Conservation (phyloP, 2,113 vertebrate genomes). For the Apodemus speciosus region DNA sequence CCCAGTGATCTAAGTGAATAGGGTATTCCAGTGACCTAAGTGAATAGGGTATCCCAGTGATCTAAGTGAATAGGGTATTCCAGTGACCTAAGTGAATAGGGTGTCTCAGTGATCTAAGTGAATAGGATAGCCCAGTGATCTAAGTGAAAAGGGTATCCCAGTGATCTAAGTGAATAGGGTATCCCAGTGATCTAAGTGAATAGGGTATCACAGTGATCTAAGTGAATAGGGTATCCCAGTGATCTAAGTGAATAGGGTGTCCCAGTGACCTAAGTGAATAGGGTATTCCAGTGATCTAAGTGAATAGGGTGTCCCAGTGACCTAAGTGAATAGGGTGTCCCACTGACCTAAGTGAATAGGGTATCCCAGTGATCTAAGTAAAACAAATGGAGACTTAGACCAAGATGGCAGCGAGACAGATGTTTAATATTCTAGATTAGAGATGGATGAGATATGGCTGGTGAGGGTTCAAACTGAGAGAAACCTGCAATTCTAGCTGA, state of each 20-base stretch:
- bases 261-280: too few species aligned
- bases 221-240: not conserved
- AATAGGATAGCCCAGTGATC: slow-evolving; percentile 7
- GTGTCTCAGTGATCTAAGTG: slow-evolving; percentile 15
- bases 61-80: too few species aligned
- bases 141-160: not conserved
- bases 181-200: slow-evolving; percentile 25
- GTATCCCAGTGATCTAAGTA: slow-evolving; percentile 10
- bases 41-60: slow-evolving; percentile 14
- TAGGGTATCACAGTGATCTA: slow-evolving; percentile 20
- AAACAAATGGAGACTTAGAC: not conserved
- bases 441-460: not conserved
- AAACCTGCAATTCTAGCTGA: not conserved
- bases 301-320: slow-evolving; percentile 12
- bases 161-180: not conserved
- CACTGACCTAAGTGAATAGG: too few species aligned
- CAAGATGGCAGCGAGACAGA: not conserved
- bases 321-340: not conserved
- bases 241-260: too few species aligned
- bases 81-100: not conserved
- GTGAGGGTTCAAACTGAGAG: not conserved
- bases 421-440: not conserved
- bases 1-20: too few species aligned
- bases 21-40: too few species aligned
- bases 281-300: slow-evolving; percentile 18